phyloP scores from a whole-genome alignment of 2,888 invertebrate genomes.

The Melolontha melolontha region DNA sequence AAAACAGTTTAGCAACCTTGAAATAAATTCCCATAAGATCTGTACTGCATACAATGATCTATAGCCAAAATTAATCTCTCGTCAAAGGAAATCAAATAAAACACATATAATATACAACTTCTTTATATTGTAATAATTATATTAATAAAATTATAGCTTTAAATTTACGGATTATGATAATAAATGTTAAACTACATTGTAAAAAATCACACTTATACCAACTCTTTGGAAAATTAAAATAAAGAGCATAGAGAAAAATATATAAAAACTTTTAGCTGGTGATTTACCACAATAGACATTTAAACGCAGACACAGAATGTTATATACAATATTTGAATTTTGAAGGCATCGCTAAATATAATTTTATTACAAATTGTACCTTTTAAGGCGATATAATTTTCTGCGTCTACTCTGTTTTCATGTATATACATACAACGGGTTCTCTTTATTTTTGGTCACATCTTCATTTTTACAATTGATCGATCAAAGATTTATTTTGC shows the following conservation, averaged over 20 bases:
- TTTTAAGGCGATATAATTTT: constrained; percentile 25
- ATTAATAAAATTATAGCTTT: constrained; percentile 52
- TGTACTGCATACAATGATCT: too few species aligned
- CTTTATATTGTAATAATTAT: constrained; percentile 46
- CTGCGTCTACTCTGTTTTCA: constrained; percentile 29
- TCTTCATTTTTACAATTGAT: background rate
- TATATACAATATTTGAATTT: constrained; percentile 22
- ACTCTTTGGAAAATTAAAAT: constrained; percentile 63
- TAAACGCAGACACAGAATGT: constrained; percentile 48
- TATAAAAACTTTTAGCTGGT: constrained; percentile 14
- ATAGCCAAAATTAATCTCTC: too few species aligned
- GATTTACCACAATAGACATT: constrained; percentile 34
- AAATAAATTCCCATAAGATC: too few species aligned
- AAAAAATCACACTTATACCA: constrained; percentile 65
- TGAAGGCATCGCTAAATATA: constrained; percentile 23
- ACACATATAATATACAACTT: constrained; percentile 29
- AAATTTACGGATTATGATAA: constrained; percentile 48
- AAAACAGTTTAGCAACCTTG: too few species aligned
- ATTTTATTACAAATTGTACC: constrained; percentile 7
- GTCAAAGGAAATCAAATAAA: constrained; percentile 11
- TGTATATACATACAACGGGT: constrained; percentile 24
- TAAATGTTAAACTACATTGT: constrained; percentile 51
- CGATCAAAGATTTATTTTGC: background rate
- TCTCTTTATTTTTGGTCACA: constrained; percentile 8
- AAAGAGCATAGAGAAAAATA: constrained; percentile 49